These are phyloP conservation scores for Uria lomvia DNA, from an alignment of 2,113 vertebrate genomes.

Conservation along the genomic window DNA sequence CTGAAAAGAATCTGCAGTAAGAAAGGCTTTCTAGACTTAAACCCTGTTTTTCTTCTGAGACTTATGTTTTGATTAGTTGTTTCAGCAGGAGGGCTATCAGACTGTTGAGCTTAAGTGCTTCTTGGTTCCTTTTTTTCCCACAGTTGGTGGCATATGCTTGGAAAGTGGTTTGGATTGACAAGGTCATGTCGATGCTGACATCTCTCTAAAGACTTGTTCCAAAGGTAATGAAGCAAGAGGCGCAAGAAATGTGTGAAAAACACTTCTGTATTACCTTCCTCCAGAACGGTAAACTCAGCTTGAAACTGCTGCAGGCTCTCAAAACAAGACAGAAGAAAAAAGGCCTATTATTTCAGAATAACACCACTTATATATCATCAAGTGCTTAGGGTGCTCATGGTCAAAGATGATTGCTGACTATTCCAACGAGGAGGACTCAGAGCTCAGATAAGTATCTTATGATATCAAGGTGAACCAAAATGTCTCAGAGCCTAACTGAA, in stretches of 20 bases:
- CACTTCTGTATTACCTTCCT: not conserved
- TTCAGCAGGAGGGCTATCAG: not conserved
- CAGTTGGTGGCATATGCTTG: not conserved
- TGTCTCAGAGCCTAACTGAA: not conserved
- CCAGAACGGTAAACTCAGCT: not conserved
- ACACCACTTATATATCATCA: accelerated
- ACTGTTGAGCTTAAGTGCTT: not conserved
- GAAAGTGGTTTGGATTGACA: not conserved
- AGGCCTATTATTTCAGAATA: not conserved
- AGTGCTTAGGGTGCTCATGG: not conserved
- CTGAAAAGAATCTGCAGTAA: not conserved
- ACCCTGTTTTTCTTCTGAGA: not conserved
- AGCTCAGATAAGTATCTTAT: not conserved
- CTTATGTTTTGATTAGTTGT: not conserved
- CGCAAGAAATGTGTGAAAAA: not conserved
- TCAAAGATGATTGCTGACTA: not conserved
- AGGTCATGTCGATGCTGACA: not conserved
- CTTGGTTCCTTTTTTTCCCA: not conserved
- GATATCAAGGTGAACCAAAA: not conserved
- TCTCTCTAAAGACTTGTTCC: not conserved
- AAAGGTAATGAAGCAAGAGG: not conserved
- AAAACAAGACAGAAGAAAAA: not conserved
- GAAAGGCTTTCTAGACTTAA: not conserved
- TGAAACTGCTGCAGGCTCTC: not conserved
- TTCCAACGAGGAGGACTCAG: not conserved